Percentiles rank a stretch among this genome's conserved stretches.
These are phyloP conservation scores for Drosophila insularis DNA, from an alignment of 1,140 invertebrate genomes.

Conservation along the genomic window DNA sequence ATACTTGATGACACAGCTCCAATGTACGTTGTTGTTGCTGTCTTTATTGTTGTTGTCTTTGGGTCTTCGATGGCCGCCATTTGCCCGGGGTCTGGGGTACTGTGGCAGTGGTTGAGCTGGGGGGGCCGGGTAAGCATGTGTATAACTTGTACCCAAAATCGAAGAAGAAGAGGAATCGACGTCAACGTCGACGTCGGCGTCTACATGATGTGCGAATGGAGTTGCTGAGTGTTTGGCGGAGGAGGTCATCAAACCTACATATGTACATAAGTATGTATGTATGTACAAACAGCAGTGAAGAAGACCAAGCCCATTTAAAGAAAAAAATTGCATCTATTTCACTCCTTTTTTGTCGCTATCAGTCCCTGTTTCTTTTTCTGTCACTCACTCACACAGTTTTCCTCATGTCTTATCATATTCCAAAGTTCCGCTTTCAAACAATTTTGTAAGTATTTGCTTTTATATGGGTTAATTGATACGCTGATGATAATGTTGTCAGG, in stretches of 20 bases:
- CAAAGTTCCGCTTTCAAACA: constrained; percentile 46
- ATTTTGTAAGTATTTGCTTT: constrained; percentile 4
- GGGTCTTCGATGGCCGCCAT: constrained; percentile 52
- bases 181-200: neutral
- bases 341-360: neutral
- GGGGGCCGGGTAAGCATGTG: constrained; percentile 29
- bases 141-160: constrained; percentile 19
- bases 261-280: neutral
- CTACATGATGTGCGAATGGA: constrained; percentile 9
- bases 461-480: constrained; percentile 68
- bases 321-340: constrained; percentile 27
- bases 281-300: constrained; percentile 16
- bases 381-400: too few species aligned
- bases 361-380: neutral
- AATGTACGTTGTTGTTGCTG: constrained; percentile 3
- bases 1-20: constrained; percentile 38
- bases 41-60: constrained; percentile 6
- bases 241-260: constrained; percentile 71
- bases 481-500: constrained; percentile 59
- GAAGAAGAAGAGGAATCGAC: neutral
- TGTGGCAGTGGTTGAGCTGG: neutral
- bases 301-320: constrained; percentile 21
- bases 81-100: constrained; percentile 18
- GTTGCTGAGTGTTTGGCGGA: constrained; percentile 30
- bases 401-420: constrained; percentile 1